Base-by-base conservation (phyloP, 2,113 vertebrate species). In the Epinephelus fuscoguttatus region DNA sequence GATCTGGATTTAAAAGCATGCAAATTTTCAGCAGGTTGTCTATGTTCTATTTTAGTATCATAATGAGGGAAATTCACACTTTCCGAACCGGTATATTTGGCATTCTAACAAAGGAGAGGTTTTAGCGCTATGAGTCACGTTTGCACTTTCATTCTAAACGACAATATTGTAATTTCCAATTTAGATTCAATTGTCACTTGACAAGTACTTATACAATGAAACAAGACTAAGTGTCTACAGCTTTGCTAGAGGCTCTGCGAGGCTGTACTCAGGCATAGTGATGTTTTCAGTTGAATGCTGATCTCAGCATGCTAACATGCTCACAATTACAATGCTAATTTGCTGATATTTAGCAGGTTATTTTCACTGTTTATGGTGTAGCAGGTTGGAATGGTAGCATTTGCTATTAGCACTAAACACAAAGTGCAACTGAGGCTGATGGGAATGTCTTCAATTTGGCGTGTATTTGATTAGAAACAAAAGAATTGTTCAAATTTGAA, bases 121-220 rank as follows among this genome's bases (percentile, higher is more conserved):
- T 72, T 61, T 4, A 3, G 2, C 11, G 10, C 25, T 15, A 3
- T 61, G 56, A 70, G 37, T 71, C 61, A 62, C 5, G 15, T 79
- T 79, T 70, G 64, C 57, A 61, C 47, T 62, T 64, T 73, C 25
- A 67, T 56, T 77, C 0, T 37, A 42, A 79, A 56, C 55, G 4
- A 84, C 19, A 68, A 57, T 40, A 69, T 18, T 76, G n/a, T 13
- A 77, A 69, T 75, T 49, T 75, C 37, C 15, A 73, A 55, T 70
- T 70, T 27, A 47, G 23, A 50, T 67, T 56, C 1, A 69, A 69
- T 19, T 50, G 50, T 49, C 37, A 49, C 19, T 62, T 70, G 33
- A 69, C 23, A 49, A 14, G 25, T 55, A 62, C 37, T 84, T 74
- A 45, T 45, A 75, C 27, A 42, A 5, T 69, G 27, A 76, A 63